phyloP scores from a whole-genome alignment of 1,140 invertebrate genomes.

The Periplaneta americana region DNA sequence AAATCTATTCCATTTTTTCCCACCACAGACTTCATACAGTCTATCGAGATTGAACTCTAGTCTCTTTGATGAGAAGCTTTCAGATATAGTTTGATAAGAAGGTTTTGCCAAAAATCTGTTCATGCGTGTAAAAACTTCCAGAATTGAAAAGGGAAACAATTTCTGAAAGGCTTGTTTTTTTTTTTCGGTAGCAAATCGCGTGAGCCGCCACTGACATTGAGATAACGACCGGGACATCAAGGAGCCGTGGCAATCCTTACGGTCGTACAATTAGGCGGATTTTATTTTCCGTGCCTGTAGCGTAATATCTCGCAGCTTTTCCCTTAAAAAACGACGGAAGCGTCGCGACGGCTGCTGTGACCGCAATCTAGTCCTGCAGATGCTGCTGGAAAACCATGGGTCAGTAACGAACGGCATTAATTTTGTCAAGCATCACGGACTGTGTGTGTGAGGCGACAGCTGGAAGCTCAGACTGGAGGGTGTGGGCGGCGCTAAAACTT shows the following conservation, averaged over 20 bases:
- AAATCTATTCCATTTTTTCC: too few species aligned
- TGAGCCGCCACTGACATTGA: too few species aligned
- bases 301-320: neutral
- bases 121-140: too few species aligned
- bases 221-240: neutral
- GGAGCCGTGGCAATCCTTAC: neutral
- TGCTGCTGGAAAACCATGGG: neutral
- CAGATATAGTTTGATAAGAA: too few species aligned
- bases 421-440: neutral
- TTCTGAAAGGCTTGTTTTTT: too few species aligned
- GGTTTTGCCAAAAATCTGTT: too few species aligned
- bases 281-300: neutral
- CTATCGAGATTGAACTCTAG: too few species aligned
- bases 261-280: neutral
- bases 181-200: too few species aligned
- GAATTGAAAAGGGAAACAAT: too few species aligned
- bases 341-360: neutral
- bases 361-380: neutral
- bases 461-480: too few species aligned
- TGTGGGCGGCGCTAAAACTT: neutral
- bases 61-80: too few species aligned
- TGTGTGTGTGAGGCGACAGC: neutral
- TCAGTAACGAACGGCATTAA: neutral
- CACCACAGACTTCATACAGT: too few species aligned
- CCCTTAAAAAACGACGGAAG: neutral